phyloP scores from a whole-genome alignment of 1,140 invertebrate genomes.

The Dendroctonus ponderosae region DNA sequence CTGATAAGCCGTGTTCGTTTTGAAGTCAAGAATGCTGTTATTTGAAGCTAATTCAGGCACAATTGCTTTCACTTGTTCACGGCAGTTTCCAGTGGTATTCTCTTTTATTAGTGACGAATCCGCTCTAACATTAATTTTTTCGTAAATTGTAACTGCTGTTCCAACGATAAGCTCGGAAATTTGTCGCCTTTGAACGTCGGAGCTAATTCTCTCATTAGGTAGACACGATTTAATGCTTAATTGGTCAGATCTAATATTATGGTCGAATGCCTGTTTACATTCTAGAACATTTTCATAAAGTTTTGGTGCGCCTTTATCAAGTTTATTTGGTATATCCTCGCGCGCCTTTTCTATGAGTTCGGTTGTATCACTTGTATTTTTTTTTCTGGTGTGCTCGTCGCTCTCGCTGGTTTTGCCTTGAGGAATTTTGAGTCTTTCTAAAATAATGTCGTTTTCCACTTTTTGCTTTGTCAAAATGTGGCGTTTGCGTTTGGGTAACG shows the following conservation, averaged over 20 bases:
- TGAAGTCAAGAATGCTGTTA: slow-evolving; percentile 36
- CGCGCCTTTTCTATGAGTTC: slow-evolving; percentile 35
- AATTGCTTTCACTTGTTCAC: slow-evolving; percentile 23
- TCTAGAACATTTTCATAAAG: no score
- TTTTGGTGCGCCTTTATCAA: no score
- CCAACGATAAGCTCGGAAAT: slow-evolving; percentile 41
- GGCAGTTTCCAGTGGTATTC: slow-evolving; percentile 21
- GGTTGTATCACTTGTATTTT: slow-evolving; percentile 17
- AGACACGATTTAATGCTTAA: no score
- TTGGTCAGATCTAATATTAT: no score
- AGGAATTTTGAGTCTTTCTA: no score
- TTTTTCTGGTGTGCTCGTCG: slow-evolving; percentile 32
- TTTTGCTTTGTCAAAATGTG: slow-evolving; percentile 40
- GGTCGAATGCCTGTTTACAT: no score
- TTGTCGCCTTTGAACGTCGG: slow-evolving; percentile 14
- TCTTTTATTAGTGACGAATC: slow-evolving; percentile 45
- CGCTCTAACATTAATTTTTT: slow-evolving; percentile 48
- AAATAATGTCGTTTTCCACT: slow-evolving; percentile 41
- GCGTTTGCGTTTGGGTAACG: slow-evolving; percentile 56
- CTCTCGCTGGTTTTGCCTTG: slow-evolving; percentile 34
- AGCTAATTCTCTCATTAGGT: no score
- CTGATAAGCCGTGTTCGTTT: slow-evolving; percentile 42
- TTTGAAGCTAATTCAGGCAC: slow-evolving; percentile 31
- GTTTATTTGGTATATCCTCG: slow-evolving; percentile 25
- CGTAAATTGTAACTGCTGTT: slow-evolving; percentile 45